A percentile compares a stretch with the other conserved stretches of the same genome.
phyloP scores from a whole-genome alignment of 2,113 vertebrate genomes.

The Thryonomys swinderianus region DNA sequence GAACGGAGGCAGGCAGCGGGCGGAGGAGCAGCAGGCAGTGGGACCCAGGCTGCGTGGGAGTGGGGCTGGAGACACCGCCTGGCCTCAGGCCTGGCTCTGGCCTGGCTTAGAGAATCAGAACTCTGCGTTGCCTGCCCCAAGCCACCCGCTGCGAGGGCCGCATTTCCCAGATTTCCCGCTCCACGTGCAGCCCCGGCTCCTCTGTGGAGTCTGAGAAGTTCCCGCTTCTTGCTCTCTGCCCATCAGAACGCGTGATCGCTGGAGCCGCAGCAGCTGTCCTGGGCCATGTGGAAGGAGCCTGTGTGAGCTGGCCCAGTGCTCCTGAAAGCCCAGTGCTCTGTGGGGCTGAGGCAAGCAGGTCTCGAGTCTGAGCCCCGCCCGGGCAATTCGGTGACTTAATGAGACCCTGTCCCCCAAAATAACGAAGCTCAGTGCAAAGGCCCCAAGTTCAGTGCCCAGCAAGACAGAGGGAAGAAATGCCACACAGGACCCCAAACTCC shows the following conservation, averaged over 20 bases:
- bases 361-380: not conserved
- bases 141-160: not conserved
- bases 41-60: not conserved
- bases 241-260: not conserved
- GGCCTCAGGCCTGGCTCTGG: not conserved
- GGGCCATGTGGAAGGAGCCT: not conserved
- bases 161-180: not conserved
- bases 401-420: no score
- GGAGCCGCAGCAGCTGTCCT: not conserved
- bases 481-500: not conserved
- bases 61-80: accelerated
- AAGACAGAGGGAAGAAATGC: no score
- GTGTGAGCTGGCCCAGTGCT: not conserved
- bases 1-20: not conserved
- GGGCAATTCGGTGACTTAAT: not conserved
- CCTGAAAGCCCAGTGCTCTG: not conserved
- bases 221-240: not conserved
- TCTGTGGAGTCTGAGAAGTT: not conserved
- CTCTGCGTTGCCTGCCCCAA: not conserved
- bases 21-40: not conserved
- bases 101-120: not conserved
- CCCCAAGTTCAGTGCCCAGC: no score
- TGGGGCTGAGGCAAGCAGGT: not conserved
- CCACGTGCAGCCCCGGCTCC: not conserved
- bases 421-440: no score